Evolutionary conservation across 2,888 invertebrate species (phyloP).

Genomic region (Drosophila cracens): DNA sequence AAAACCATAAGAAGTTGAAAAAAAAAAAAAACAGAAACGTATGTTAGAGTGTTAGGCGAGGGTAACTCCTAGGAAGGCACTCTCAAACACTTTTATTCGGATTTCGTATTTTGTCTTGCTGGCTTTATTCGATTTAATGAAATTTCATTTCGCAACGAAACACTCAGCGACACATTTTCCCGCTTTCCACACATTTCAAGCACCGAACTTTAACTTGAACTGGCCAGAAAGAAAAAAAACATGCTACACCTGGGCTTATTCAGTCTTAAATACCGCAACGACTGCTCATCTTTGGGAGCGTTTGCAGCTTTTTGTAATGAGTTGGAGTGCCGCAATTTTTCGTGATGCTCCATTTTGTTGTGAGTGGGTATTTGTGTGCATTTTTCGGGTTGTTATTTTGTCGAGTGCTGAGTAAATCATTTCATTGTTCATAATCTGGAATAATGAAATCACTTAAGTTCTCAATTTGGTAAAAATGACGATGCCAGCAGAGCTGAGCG

Average conservation of each 20-base stretch:
- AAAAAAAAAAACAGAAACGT: neutral
- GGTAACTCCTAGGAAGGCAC: neutral
- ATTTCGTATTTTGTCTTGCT: constrained; percentile 23
- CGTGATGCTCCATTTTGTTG: constrained; percentile 8
- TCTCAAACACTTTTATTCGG: neutral
- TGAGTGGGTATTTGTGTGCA: neutral
- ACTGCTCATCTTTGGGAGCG: neutral
- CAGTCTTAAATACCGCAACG: constrained; percentile 34
- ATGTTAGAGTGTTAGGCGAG: neutral
- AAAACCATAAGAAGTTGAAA: neutral
- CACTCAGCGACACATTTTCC: constrained; percentile 31
- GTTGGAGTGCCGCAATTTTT: constrained; percentile 15
- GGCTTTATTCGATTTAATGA: constrained; percentile 65
- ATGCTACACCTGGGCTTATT: constrained; percentile 17
- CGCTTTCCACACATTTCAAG: constrained; percentile 8
- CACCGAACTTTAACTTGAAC: constrained; percentile 22
- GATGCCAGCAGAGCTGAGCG: constrained; percentile 59
- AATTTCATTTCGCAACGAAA: constrained; percentile 51
- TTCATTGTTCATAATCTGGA: constrained; percentile 79
- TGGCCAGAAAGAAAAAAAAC: constrained; percentile 8
- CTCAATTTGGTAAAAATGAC: constrained; percentile 78
- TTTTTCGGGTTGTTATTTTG: constrained; percentile 25
- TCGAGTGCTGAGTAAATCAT: constrained; percentile 70
- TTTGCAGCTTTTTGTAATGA: constrained; percentile 10
- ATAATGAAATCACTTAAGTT: constrained; percentile 82